Conservation (phyloP, 2,113 vertebrate species). For the Coptodon rendalli region DNA sequence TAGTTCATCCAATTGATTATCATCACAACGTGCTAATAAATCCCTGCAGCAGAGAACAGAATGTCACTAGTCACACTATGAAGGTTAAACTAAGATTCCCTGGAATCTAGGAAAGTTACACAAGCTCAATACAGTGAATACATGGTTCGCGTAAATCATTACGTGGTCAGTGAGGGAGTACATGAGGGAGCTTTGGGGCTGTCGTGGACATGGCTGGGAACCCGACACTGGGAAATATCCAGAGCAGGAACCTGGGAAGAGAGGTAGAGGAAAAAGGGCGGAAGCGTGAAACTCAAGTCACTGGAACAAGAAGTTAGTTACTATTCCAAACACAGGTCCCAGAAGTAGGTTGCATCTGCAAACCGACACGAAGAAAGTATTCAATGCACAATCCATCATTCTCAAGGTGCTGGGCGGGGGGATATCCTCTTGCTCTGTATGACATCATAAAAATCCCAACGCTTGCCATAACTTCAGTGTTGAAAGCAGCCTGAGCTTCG, state of each 20-base stretch:
- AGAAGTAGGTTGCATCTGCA: neutral
- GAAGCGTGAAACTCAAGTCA: neutral
- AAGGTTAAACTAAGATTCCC: neutral
- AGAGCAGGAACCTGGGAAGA: neutral
- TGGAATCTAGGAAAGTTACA: neutral
- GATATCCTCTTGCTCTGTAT: neutral
- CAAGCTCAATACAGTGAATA: neutral
- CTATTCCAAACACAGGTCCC: neutral
- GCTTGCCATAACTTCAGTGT: neutral
- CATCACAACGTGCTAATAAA: neutral
- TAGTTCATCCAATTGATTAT: neutral
- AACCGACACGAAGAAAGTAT: neutral
- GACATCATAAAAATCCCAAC: neutral
- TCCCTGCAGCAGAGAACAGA: neutral
- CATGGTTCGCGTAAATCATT: neutral
- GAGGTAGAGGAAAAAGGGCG: neutral
- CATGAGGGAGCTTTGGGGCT: neutral
- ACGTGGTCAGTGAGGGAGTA: neutral
- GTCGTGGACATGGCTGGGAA: neutral
- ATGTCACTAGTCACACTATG: neutral
- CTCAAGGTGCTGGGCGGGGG: too few relatives aligned
- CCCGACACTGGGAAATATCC: neutral
- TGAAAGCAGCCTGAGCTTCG: neutral
- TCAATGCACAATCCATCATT: neutral
- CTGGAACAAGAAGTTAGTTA: neutral